These are phyloP conservation scores for Cephus pygmeus DNA, from an alignment of 2,888 invertebrate genomes.

Conservation along the genomic window DNA sequence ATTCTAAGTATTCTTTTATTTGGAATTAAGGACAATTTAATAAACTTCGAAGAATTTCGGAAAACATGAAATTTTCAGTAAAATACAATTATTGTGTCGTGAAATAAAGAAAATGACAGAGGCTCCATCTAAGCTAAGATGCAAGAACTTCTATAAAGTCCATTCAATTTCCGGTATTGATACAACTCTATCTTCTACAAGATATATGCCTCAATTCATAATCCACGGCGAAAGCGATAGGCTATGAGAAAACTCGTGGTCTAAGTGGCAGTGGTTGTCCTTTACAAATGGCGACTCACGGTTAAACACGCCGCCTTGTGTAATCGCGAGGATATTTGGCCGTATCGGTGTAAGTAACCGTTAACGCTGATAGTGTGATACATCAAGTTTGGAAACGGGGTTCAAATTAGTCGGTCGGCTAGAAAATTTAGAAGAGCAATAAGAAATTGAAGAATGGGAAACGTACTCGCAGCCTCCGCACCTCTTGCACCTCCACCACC, in stretches of 20 bases:
- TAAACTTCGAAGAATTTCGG: background rate
- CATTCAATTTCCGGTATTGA: background rate
- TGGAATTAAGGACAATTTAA: background rate
- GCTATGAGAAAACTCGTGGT: constrained; percentile 2
- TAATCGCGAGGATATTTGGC: constrained; percentile 39
- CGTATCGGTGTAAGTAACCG: constrained; percentile 38
- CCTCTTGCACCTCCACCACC: constrained; percentile 49
- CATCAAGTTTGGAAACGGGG: background rate
- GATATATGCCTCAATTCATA: background rate
- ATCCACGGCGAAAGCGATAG: background rate
- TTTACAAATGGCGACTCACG: constrained; percentile 58
- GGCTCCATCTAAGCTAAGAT: background rate
- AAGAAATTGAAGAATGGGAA: constrained; percentile 51
- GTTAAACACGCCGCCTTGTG: constrained; percentile 53
- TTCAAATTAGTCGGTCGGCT: constrained; percentile 8
- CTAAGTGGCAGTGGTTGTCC: constrained; percentile 17
- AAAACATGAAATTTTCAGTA: background rate
- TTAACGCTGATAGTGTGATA: background rate
- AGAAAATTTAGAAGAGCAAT: constrained; percentile 12
- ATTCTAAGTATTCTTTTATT: no score
- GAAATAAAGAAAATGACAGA: background rate
- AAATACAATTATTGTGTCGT: background rate
- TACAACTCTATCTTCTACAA: background rate
- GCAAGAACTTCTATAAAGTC: background rate
- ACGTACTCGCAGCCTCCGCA: constrained; percentile 56